A percentile compares a stretch with the other conserved stretches of the same genome.
Conservation (phyloP, 2,888 invertebrate species). For the Dimorphilus gyrociliatus region DNA sequence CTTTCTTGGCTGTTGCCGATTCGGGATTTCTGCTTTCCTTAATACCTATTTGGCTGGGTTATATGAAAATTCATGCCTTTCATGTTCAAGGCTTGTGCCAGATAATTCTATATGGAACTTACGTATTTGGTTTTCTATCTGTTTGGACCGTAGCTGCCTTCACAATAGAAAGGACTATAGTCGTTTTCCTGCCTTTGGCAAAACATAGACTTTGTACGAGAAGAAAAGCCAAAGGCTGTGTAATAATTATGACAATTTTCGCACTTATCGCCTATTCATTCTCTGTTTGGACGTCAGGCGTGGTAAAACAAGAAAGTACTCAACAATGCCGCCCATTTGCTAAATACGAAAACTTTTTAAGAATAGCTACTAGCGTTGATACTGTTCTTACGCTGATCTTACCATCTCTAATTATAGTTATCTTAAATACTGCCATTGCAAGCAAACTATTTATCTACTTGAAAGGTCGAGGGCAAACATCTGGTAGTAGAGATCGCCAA, state of each 20-base stretch:
- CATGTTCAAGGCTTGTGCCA: constrained; percentile 7
- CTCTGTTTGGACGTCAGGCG: too few relatives aligned
- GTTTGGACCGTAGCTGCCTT: constrained; percentile 12
- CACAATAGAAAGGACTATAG: constrained; percentile 11
- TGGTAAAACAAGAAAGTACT: too few relatives aligned
- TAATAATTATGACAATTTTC: too few relatives aligned
- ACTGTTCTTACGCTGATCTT: constrained; percentile 9
- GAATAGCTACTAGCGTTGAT: constrained; percentile 8
- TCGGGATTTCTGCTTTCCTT: constrained; percentile 7
- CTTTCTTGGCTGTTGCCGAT: constrained; percentile 8
- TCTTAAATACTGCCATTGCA: constrained; percentile 10
- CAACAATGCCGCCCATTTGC: too few relatives aligned
- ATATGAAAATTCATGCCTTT: constrained; percentile 4
- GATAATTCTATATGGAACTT: constrained; percentile 5
- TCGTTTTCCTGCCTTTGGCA: constrained; percentile 10
- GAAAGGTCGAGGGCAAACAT: constrained; percentile 3
- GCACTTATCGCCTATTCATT: too few relatives aligned
- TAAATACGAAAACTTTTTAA: too few relatives aligned
- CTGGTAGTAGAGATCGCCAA: neutral
- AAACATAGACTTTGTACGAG: constrained; percentile 10
- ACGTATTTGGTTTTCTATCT: constrained; percentile 8
- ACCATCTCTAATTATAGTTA: constrained; percentile 10
- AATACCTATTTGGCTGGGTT: constrained; percentile 6
- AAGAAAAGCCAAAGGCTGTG: too few relatives aligned
- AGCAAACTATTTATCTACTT: constrained; percentile 10